Conservation (phyloP, 2,797 vertebrate genomes). For the Knipowitschia caucasica region DNA sequence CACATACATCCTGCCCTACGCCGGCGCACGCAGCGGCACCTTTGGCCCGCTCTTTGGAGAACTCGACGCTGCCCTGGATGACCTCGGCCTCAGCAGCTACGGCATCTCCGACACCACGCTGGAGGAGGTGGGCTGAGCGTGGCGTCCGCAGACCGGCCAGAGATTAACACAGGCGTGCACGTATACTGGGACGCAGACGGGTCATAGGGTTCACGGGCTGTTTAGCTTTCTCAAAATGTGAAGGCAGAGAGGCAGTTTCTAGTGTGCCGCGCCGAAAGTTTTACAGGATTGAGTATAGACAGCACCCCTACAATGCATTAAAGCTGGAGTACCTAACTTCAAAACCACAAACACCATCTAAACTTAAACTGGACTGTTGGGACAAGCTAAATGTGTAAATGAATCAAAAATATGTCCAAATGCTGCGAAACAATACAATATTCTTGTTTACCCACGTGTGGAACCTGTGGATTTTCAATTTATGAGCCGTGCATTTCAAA, state of each 20-base stretch:
- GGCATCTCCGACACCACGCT: slow-evolving; percentile 96
- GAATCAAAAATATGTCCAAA: too few relatives aligned
- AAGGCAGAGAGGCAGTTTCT: neutral
- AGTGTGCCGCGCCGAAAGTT: too few relatives aligned
- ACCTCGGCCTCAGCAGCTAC: slow-evolving; percentile 90
- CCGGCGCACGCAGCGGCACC: slow-evolving; percentile 87
- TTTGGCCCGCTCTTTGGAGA: slow-evolving; percentile 90
- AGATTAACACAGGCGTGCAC: slow-evolving; percentile 1
- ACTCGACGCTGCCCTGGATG: slow-evolving; percentile 84
- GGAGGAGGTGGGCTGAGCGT: slow-evolving; percentile 83
- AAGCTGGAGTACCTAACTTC: too few relatives aligned
- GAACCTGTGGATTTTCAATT: too few relatives aligned
- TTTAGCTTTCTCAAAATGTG: neutral
- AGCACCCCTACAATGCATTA: too few relatives aligned
- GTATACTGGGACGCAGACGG: slow-evolving; percentile 4
- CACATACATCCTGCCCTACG: slow-evolving; percentile 90
- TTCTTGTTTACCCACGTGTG: too few relatives aligned
- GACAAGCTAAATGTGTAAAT: too few relatives aligned
- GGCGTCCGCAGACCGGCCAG: neutral
- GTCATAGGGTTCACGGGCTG: neutral
- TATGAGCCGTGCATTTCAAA: too few relatives aligned
- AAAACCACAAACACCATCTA: too few relatives aligned
- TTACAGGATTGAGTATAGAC: too few relatives aligned
- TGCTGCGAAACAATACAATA: too few relatives aligned
- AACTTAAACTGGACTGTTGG: too few relatives aligned